Base-by-base conservation (phyloP, 2,113 vertebrate genomes). In the Uria aalge region DNA sequence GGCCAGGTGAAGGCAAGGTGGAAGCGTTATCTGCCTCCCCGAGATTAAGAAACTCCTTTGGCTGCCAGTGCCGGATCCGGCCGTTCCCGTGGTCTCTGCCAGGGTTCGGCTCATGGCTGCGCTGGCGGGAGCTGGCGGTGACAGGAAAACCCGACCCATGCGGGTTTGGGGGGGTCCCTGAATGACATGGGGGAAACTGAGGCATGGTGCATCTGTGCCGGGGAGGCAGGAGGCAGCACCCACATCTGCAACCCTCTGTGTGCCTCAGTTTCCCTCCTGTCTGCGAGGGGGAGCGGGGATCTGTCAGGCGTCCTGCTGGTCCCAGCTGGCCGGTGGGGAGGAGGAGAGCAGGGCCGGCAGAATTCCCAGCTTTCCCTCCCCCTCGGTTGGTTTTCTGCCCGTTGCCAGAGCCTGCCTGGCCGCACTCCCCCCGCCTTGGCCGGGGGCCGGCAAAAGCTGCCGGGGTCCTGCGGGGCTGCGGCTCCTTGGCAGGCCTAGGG, bases 181-280 rank as follows among this genome's bases (percentile, higher is more conserved):
- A 19, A 2, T 2, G 6, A 12, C 19, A 1, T 2, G 48, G 71
- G 71, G 66, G 84, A 82, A 91, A 78, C 56, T 69, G 75, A 82
- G 84, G 91, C 83, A 68, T 4, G 3, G 17, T 1, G 14, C 5
- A 1, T 30, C 40, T 2, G 3, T 15, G 34, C 50, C 8, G 66
- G 38, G 60, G 60, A 41, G 50, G 60, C 48, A 43, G 59, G 79
- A 34, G 36, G 20, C 40, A 32, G 38, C 82, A 6, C 47, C 77
- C 45, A 2, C 27, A 3, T 22, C 12, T 6, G 19, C 7, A 6
- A 4, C n/a, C 6, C 10, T 3, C 60, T 24, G 36, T 0, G 30
- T 82, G 76, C 77, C 40, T 77, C 77, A 27, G 59, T 87, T 91
- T 82, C 71, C 76, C 67, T 50, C 16, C 20, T 9, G 29, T 8